A percentile compares a stretch with the other conserved stretches of the same genome.
These are phyloP conservation scores for Carcina quercana DNA, from an alignment of 2,888 invertebrate genomes.

Conservation along the genomic window DNA sequence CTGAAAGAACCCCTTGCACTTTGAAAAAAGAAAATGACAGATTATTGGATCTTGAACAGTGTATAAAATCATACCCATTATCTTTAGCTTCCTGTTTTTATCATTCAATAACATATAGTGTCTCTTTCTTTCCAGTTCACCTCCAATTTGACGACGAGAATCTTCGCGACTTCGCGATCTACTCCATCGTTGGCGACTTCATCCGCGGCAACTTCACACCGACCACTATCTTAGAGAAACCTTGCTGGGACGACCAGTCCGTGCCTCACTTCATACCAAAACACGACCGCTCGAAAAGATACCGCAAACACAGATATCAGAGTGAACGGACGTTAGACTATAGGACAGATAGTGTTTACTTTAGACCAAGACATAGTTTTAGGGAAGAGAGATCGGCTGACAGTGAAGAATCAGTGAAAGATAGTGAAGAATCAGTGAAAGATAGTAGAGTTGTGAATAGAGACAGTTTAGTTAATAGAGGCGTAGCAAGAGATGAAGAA, in stretches of 20 bases:
- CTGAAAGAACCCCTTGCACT: no score
- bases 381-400: constrained; percentile 23
- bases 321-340: constrained; percentile 9
- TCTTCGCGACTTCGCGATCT: constrained; percentile 56
- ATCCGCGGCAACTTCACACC: constrained; percentile 64
- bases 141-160: constrained; percentile 43
- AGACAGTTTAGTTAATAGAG: no score
- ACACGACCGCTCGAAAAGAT: constrained; percentile 40
- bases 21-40: no score
- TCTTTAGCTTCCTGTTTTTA: not conserved
- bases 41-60: no score
- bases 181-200: constrained; percentile 49
- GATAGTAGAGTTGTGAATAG: not conserved
- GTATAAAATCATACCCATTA: no score
- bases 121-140: constrained; percentile 49
- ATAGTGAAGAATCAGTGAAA: not conserved
- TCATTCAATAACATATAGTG: not conserved
- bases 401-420: not conserved
- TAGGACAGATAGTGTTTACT: constrained; percentile 38
- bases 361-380: constrained; percentile 44
- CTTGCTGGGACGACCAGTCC: constrained; percentile 45
- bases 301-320: constrained; percentile 23
- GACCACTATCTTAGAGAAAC: constrained; percentile 42
- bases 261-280: constrained; percentile 56
- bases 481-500: no score